Evolutionary conservation across 1,140 invertebrate genomes (phyloP), one percentile per base, ranked within the genome.

Genomic region (Pseudomyrmex concolor): DNA sequence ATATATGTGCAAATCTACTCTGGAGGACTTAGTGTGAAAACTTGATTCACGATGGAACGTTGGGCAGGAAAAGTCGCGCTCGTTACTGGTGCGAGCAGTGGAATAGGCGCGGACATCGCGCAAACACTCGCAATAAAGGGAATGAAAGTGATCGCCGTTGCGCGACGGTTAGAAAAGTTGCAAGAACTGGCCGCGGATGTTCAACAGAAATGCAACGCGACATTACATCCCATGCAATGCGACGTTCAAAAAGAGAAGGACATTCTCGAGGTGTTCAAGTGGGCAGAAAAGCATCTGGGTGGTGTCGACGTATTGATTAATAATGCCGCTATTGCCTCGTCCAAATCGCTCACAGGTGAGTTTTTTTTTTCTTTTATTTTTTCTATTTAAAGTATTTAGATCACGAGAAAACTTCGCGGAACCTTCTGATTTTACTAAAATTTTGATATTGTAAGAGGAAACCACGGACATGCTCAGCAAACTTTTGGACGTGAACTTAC

Each of bases 41-140:
- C 4, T 34, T 34, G 34, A 34, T 34, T 1, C 45, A 90, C 80
- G 66, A 97, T 96, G 96, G 96, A 97, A 19, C 94, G 95, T 17
- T 97, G 96, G 96, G 83, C 70, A 2, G 95, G 95, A 76, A 95
- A 95, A 84, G 95, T 96, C 0, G 97, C 96, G 0, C 94, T 97
- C n/a, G 96, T 97, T 7, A 97, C 97, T 0, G 97, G 96, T 0
- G 96, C 96, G 0, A 97, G 96, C 76, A 92, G 94, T 0, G 97
- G 97, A 0, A 97, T 97, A 22, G 97, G 97, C 0, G 95, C 95
- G 0, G 95, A 94, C 1, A 93, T 96, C 13, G 94, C 94, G 9
- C 90, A 94, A 83, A 87, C 90, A 2, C 91, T 97, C 8, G 95
- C 96, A 96, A 43, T 96, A 95, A 2, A 73, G 78, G 95, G 95